Conservation (phyloP, 2,797 vertebrate species). For the Strix occidentalis region DNA sequence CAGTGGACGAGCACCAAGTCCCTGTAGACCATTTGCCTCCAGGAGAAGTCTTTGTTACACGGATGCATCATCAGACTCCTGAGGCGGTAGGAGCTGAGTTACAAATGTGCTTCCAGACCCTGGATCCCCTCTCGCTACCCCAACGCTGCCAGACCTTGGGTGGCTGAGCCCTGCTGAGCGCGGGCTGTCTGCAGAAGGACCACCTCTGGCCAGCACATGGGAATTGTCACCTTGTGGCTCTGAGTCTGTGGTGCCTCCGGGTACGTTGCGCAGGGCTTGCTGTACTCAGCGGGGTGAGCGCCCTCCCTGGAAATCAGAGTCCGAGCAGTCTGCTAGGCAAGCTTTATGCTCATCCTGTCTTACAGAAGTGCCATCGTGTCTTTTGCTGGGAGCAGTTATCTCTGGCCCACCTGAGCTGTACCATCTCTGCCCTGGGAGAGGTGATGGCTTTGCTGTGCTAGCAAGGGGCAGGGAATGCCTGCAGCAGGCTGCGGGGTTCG, state of each 20-base stretch:
- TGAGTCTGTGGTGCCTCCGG: fast-evolving
- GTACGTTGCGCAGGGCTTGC: neutral
- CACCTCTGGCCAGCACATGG: fast-evolving
- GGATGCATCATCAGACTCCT: neutral
- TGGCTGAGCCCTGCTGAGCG: neutral
- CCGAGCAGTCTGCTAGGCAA: neutral
- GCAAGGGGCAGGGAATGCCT: neutral
- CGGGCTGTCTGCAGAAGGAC: neutral
- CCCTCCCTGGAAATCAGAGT: neutral
- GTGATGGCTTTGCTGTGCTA: neutral
- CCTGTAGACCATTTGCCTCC: neutral
- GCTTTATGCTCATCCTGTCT: neutral
- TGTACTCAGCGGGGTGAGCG: too few species aligned
- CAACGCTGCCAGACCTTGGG: fast-evolving
- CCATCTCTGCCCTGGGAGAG: neutral
- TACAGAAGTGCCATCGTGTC: neutral
- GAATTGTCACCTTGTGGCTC: neutral
- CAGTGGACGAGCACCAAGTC: neutral
- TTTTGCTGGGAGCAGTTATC: neutral
- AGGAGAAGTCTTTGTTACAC: neutral
- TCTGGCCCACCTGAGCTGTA: neutral
- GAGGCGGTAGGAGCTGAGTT: neutral
- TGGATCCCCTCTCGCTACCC: neutral
- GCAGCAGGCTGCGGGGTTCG: fast-evolving
- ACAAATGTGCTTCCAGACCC: neutral